A percentile compares a stretch with the other conserved stretches of the same genome.
phyloP scores from a whole-genome alignment of 2,797 vertebrate genomes.

The Sarcophilus harrisii region DNA sequence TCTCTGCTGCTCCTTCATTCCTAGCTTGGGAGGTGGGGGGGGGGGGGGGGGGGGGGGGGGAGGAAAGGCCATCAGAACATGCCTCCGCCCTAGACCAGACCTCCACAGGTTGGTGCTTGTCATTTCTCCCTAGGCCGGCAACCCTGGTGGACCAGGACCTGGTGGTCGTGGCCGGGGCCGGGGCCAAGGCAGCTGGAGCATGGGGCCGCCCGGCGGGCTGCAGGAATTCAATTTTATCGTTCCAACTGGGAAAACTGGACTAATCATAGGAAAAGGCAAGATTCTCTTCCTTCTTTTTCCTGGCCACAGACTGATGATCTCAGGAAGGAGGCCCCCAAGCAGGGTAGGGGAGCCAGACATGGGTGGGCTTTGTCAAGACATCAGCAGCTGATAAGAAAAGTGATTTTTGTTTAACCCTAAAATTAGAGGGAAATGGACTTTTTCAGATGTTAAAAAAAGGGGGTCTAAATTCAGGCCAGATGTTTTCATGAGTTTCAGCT shows the following conservation, averaged over 20 bases:
- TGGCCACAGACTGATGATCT: neutral
- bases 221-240: conserved; percentile 99
- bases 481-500: conserved; percentile 14
- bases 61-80: neutral
- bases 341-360: too few species aligned
- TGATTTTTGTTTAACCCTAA: neutral
- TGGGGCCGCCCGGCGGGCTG: conserved; percentile 98
- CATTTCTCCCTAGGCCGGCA: conserved; percentile 88
- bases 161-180: conserved; percentile 96
- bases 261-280: conserved; percentile 98
- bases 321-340: neutral
- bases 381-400: neutral
- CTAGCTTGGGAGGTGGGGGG: too few species aligned
- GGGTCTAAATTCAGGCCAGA: conserved; percentile 15
- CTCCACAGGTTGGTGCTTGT: neutral
- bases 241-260: conserved; percentile 98
- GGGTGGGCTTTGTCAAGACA: neutral
- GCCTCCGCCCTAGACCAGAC: neutral
- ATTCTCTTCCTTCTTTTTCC: conserved; percentile 56
- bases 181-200: conserved; percentile 99
- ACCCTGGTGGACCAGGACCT: conserved; percentile 89
- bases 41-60: too few species aligned
- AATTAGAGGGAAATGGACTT: neutral
- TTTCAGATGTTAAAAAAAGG: neutral
- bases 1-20: too few species aligned